These are phyloP conservation scores for Cynoglossus semilaevis DNA, from an alignment of 2,113 vertebrate genomes.

Conservation along the genomic window DNA sequence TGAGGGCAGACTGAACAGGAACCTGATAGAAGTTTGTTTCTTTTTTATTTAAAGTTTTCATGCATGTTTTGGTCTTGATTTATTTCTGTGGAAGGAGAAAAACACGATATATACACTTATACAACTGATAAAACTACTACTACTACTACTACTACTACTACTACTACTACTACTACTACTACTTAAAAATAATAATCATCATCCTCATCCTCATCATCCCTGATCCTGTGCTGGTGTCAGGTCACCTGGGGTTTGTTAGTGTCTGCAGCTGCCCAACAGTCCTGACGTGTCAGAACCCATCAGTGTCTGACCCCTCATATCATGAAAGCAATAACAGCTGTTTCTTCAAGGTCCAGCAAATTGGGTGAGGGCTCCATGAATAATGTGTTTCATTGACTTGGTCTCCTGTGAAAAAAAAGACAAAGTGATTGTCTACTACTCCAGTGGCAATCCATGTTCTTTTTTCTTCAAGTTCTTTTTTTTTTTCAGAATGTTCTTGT, in stretches of 20 bases:
- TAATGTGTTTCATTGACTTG: constrained; percentile 70
- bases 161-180: no score
- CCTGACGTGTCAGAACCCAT: constrained; percentile 59
- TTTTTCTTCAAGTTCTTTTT: constrained; percentile 43
- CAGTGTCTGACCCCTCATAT: constrained; percentile 47
- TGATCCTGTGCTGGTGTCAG: not conserved
- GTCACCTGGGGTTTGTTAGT: not conserved
- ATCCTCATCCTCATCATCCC: no score
- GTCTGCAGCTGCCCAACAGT: constrained; percentile 12
- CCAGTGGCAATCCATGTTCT: constrained; percentile 41
- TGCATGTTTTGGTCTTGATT: no score
- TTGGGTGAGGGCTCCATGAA: constrained; percentile 55
- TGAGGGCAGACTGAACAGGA: no score
- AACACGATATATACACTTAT: no score
- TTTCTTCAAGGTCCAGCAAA: constrained; percentile 51
- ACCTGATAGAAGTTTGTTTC: no score
- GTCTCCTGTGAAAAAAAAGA: constrained; percentile 55
- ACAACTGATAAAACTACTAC: no score
- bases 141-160: no score
- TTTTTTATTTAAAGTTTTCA: no score
- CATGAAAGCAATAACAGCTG: constrained; percentile 68
- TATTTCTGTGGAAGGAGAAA: no score
- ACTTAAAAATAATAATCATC: no score
- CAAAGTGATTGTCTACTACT: constrained; percentile 38
- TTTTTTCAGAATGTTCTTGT: constrained; percentile 57